Percentiles rank a stretch among this genome's conserved stretches.
Conservation (phyloP, 2,888 invertebrate genomes). For the Antheraea assamensis region DNA sequence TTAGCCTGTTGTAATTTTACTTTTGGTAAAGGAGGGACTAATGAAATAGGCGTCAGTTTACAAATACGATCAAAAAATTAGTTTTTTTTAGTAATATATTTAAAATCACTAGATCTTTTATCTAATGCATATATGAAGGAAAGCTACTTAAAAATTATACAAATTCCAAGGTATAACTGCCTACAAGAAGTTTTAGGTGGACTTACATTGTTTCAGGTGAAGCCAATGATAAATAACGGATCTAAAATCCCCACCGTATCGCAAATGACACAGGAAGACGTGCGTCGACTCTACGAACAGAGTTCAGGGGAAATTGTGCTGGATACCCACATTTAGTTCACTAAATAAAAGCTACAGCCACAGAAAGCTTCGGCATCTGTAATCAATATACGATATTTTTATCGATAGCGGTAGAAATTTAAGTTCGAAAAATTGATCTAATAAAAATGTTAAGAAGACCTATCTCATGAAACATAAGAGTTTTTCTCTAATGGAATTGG, state of each 20-base stretch:
- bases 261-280: conserved; percentile 70
- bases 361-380: background rate
- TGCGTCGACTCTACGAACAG: conserved; percentile 67
- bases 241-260: conserved; percentile 67
- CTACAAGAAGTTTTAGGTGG: background rate
- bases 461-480: too few relatives aligned
- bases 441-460: background rate
- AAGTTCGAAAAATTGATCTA: background rate
- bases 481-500: too few relatives aligned
- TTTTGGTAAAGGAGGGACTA: background rate
- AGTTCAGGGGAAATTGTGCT: conserved; percentile 60
- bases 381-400: background rate
- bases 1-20: background rate
- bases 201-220: conserved; percentile 51
- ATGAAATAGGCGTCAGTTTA: background rate
- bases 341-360: background rate
- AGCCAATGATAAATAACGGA: conserved; percentile 56
- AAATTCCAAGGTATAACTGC: background rate
- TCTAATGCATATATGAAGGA: background rate
- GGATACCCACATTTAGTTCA: conserved; percentile 65
- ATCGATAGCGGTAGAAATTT: background rate
- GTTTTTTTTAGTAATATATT: background rate
- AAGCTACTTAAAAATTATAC: background rate
- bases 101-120: background rate
- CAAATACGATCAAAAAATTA: background rate